Evolutionary conservation across 2,113 vertebrate genomes (phyloP).

Genomic region (Urocitellus parryii): DNA sequence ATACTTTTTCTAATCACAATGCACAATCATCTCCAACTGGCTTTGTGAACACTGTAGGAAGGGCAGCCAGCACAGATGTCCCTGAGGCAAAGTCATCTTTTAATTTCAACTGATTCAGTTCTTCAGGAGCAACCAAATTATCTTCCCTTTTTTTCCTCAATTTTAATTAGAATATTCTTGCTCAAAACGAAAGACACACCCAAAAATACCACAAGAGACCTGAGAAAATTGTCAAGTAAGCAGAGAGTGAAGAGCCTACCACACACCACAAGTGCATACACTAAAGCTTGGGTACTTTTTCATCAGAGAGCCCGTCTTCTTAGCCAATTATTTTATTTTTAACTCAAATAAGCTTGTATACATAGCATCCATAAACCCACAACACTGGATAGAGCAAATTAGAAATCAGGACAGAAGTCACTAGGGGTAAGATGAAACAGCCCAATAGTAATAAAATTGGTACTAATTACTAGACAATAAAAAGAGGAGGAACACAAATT

Average conservation of each 20-base stretch:
- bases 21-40: not conserved
- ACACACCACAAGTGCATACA: not conserved
- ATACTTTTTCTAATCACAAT: not conserved
- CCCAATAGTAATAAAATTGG: not conserved
- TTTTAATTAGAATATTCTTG: conserved; percentile 25
- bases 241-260: not conserved
- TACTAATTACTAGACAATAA: not conserved
- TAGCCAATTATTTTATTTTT: not conserved
- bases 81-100: not conserved
- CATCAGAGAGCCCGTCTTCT: not conserved
- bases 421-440: not conserved
- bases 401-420: not conserved
- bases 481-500: not conserved
- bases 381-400: not conserved
- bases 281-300: not conserved
- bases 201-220: conserved; percentile 35
- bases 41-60: not conserved
- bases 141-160: not conserved
- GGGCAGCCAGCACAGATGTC: not conserved
- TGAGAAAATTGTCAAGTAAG: not conserved
- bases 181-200: not conserved
- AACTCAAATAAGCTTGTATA: not conserved
- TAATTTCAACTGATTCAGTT: not conserved
- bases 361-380: not conserved
- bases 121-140: not conserved